Evolutionary conservation across 2,797 vertebrate species (phyloP).

Genomic region (Bradypodion ventrale): DNA sequence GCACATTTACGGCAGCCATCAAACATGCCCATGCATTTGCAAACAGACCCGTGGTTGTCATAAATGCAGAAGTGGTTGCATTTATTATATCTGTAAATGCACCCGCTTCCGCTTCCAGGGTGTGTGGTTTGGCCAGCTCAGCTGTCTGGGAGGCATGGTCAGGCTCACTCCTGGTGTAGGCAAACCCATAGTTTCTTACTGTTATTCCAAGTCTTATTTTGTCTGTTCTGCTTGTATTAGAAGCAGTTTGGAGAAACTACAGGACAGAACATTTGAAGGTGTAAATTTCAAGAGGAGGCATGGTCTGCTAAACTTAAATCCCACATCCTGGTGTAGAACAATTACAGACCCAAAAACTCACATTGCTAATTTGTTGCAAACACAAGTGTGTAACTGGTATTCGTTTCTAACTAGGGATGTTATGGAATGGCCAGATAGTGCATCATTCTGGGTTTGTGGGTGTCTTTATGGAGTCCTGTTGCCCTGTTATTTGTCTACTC

Average conservation of each 20-base stretch:
- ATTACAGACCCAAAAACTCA: constrained; percentile 22
- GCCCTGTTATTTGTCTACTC: constrained; percentile 37
- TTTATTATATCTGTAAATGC: too few relatives aligned
- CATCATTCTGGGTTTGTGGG: neutral
- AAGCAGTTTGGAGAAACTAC: constrained; percentile 15
- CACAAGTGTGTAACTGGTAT: neutral
- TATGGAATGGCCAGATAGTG: neutral
- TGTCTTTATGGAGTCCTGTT: constrained; percentile 6
- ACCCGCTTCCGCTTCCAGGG: too few relatives aligned
- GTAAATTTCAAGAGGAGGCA: constrained; percentile 12
- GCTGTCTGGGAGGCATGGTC: too few relatives aligned
- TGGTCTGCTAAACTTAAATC: constrained; percentile 4
- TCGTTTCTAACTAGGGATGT: neutral
- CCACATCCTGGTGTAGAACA: constrained; percentile 17
- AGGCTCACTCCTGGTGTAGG: too few relatives aligned
- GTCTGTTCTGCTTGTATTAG: neutral
- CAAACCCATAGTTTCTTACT: neutral
- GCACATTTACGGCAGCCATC: too few relatives aligned
- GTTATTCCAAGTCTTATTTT: neutral
- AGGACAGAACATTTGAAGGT: neutral
- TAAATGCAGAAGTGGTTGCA: too few relatives aligned
- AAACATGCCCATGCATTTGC: too few relatives aligned
- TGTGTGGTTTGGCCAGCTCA: too few relatives aligned
- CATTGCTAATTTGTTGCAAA: neutral
- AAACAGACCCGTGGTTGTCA: too few relatives aligned